Evolutionary conservation across 1,140 invertebrate species (phyloP), one percentile per base, ranked within the genome.

Genomic region (Drosophila ohnishii): DNA sequence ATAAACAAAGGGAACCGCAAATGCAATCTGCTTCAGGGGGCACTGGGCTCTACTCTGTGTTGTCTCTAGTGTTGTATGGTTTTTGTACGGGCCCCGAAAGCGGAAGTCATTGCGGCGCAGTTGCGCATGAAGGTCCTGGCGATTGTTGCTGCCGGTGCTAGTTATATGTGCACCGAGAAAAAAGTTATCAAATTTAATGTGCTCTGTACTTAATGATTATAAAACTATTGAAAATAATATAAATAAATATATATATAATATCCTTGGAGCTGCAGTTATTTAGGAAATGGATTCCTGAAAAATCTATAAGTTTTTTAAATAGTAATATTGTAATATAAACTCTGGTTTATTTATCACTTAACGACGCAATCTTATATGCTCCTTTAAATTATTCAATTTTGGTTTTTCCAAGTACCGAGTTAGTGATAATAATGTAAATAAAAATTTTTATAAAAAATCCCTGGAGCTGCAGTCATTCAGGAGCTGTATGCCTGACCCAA

Each of bases 41-140:
- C 16, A 0, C 32, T 28, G 25, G 25, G 16, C 51, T 37, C 13
- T 37, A 37, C 32, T 37, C n/a, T 53, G 42, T 66, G 48, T 59
- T 62, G 45, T 66, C 62, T 80, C 61, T 75, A 50, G 40, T 60
- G 50, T 59, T 71, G 34, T 81, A 37, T 48, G 56, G 25, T 28
- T 59, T 75, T 65, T 80, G 47, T 66, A 19, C 77, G 57, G 51
- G 19, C 19, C 51, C 40, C 47, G 25, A 57, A 80, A 88, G 74
- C 84, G 84, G 83, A 88, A 87, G 84, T 84, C 76, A 87, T 87
- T 88, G 84, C 64, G 71, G 80, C 61, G 58, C 83, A 83, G 83
- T 80, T 58, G 84, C 55, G 76, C 80, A 88, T 74, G 63, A 83
- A 75, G 81, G 80, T 69, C 78, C 58, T 53, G 55, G 55, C 73